Evolutionary conservation across 2,888 invertebrate genomes (phyloP).

Genomic region (Syrphus vitripennis): DNA sequence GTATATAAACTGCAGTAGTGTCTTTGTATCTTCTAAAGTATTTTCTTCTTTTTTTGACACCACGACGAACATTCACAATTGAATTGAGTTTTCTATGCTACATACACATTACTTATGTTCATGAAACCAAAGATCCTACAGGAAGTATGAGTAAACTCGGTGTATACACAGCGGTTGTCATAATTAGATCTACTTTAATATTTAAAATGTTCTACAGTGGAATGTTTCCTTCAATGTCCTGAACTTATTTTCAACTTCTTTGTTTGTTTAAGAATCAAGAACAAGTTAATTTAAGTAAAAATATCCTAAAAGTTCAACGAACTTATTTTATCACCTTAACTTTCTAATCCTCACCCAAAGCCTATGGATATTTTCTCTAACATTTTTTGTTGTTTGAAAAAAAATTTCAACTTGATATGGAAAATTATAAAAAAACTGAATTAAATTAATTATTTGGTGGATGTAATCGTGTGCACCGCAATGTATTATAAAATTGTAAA

Average conservation of each 20-base stretch:
- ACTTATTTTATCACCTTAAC: neutral
- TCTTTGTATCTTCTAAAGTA: neutral
- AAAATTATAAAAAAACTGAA: no score
- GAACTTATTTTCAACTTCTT: no score
- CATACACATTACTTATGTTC: neutral
- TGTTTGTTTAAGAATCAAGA: no score
- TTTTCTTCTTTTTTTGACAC: neutral
- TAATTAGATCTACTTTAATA: neutral
- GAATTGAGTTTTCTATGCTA: neutral
- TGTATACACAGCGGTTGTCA: neutral
- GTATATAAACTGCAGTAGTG: neutral
- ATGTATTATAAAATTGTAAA: neutral
- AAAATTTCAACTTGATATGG: no score
- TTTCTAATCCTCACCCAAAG: no score
- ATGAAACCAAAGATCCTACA: neutral
- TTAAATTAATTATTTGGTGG: neutral
- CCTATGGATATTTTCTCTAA: no score
- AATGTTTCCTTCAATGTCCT: no score
- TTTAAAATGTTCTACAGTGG: no score
- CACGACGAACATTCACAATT: slow-evolving; percentile 15
- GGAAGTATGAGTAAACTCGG: neutral
- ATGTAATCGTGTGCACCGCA: neutral
- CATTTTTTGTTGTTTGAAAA: no score
- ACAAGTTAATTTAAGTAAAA: no score
- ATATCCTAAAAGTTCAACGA: no score